Evolutionary conservation across 1,140 invertebrate species (phyloP).

Genomic region (Homalodisca vitripennis): DNA sequence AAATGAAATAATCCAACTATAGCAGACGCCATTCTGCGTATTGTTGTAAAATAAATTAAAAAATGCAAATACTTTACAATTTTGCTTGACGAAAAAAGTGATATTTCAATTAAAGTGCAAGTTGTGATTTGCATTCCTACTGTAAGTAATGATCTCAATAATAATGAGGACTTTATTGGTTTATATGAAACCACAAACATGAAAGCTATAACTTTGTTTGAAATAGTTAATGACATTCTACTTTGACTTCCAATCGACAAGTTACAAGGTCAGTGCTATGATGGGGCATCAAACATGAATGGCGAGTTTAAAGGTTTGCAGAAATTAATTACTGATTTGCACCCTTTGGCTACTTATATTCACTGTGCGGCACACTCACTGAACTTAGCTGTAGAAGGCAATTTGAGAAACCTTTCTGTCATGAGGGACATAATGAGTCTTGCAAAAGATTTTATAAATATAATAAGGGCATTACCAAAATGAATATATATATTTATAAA

Average conservation of each 20-base stretch:
- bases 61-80: too few relatives aligned
- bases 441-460: constrained; percentile 21
- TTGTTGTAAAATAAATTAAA: too few relatives aligned
- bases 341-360: constrained; percentile 28
- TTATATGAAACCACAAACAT: constrained; percentile 16
- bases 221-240: constrained; percentile 29
- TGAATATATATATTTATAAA: not conserved
- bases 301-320: constrained; percentile 24
- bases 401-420: not conserved
- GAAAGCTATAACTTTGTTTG: constrained; percentile 26
- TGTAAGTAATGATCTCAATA: constrained; percentile 1
- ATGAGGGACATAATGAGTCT: constrained; percentile 1
- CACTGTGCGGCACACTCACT: constrained; percentile 31
- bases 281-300: constrained; percentile 25
- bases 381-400: constrained; percentile 24
- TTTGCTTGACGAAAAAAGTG: too few relatives aligned
- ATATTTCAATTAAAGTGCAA: constrained; percentile 18
- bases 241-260: constrained; percentile 19
- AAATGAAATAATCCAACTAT: too few relatives aligned
- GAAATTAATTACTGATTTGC: constrained; percentile 17
- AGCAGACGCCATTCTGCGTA: too few relatives aligned
- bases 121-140: not conserved
- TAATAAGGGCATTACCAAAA: constrained; percentile 13
- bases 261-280: constrained; percentile 27
- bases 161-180: constrained; percentile 23